Evolutionary conservation across 1,140 invertebrate species (phyloP).

Genomic region (Odontomachus brunneus): DNA sequence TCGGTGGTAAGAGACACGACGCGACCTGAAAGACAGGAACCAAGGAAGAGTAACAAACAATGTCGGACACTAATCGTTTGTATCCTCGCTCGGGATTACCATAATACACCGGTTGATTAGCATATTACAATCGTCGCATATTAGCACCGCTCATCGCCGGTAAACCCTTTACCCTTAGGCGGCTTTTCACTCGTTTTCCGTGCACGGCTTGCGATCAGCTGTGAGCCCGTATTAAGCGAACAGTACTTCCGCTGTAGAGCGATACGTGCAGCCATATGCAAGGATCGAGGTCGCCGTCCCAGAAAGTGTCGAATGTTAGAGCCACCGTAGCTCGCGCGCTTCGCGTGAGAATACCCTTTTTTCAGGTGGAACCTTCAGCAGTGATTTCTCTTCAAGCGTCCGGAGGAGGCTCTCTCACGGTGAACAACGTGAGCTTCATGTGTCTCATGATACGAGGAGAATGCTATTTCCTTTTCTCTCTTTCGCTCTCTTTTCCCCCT

Average conservation of each 20-base stretch:
- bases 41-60: neutral
- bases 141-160: neutral
- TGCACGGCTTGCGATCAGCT: too few species aligned
- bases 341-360: constrained; percentile 52
- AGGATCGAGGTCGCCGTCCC: constrained; percentile 34
- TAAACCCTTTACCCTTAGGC: neutral
- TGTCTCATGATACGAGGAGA: neutral
- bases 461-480: neutral
- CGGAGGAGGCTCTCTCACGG: neutral
- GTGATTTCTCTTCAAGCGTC: constrained; percentile 11
- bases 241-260: constrained; percentile 19
- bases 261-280: constrained; percentile 18
- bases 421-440: constrained; percentile 19
- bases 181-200: neutral
- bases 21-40: neutral
- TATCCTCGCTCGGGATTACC: constrained; percentile 40
- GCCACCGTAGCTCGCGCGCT: neutral
- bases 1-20: neutral
- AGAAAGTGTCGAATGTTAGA: constrained; percentile 51
- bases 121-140: constrained; percentile 31
- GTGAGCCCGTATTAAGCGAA: constrained; percentile 2
- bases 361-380: constrained; percentile 32
- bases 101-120: constrained; percentile 54
- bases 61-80: constrained; percentile 35
- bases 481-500: neutral